phyloP scores from a whole-genome alignment of 2,888 invertebrate genomes.

The Heterodera filipjevi region DNA sequence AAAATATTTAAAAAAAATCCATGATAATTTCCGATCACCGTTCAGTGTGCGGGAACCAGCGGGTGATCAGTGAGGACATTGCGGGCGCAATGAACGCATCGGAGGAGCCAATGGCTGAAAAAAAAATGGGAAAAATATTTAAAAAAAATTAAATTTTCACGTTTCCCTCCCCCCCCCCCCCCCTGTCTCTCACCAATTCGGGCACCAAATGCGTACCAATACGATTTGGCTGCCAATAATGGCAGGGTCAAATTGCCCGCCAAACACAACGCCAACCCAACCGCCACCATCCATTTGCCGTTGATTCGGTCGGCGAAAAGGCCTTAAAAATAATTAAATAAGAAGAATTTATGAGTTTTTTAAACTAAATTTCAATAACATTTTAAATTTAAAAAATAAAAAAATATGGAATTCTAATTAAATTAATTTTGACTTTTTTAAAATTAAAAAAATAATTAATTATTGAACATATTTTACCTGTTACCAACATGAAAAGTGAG shows the following conservation, averaged over 20 bases:
- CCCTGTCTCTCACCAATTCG: slow-evolving; percentile 15
- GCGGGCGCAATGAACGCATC: slow-evolving; percentile 62
- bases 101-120: slow-evolving; percentile 53
- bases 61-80: slow-evolving; percentile 59
- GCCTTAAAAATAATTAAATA: too few relatives aligned
- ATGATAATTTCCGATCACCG: not conserved
- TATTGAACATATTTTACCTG: slow-evolving; percentile 43
- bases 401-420: not conserved
- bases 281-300: slow-evolving; percentile 60
- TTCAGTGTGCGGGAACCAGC: slow-evolving; percentile 60
- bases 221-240: slow-evolving; percentile 47
- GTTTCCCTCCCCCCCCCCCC: too few relatives aligned
- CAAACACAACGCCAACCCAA: slow-evolving; percentile 52
- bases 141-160: slow-evolving; percentile 32
- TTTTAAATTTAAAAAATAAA: too few relatives aligned
- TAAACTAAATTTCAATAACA: not conserved
- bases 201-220: slow-evolving; percentile 58
- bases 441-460: too few relatives aligned
- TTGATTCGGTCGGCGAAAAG: slow-evolving; percentile 47
- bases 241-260: slow-evolving; percentile 58
- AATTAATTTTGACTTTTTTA: not conserved
- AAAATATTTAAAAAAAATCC: too few relatives aligned
- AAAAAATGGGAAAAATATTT: not conserved
- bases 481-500: slow-evolving; percentile 55
- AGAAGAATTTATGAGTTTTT: too few relatives aligned